These are phyloP conservation scores for Dryococelus australis DNA, from an alignment of 2,888 invertebrate genomes.

Conservation along the genomic window DNA sequence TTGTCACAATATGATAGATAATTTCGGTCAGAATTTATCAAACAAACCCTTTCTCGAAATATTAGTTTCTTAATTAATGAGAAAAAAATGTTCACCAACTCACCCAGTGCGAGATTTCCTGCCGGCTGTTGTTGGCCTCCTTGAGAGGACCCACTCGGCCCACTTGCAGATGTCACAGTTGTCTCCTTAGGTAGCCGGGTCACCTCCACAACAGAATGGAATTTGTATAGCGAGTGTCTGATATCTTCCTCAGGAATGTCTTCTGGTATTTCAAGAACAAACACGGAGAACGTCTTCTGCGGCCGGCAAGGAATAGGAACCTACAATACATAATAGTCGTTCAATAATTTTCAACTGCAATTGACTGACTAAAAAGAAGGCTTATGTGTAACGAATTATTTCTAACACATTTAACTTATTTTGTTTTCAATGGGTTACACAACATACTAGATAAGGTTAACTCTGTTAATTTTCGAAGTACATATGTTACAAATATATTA, in stretches of 20 bases:
- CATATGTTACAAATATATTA: no score
- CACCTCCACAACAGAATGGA: slow-evolving; percentile 73
- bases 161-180: not conserved
- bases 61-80: no score
- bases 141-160: not conserved
- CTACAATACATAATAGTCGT: slow-evolving; percentile 57
- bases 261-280: slow-evolving; percentile 83
- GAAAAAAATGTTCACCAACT: not conserved
- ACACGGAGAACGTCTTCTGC: slow-evolving; percentile 85
- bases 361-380: no score
- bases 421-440: no score
- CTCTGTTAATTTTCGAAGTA: no score
- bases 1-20: no score
- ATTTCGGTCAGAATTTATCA: no score
- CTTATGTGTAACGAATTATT: no score
- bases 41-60: no score
- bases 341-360: not conserved
- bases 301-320: slow-evolving; percentile 85
- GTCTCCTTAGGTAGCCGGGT: slow-evolving; percentile 65
- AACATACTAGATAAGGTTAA: no score
- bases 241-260: slow-evolving; percentile 87
- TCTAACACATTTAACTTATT: no score
- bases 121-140: not conserved
- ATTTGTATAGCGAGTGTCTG: slow-evolving; percentile 76
- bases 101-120: not conserved